Evolutionary conservation across 1,140 invertebrate species (phyloP).

Genomic region (Schlechtendalia chinensis): DNA sequence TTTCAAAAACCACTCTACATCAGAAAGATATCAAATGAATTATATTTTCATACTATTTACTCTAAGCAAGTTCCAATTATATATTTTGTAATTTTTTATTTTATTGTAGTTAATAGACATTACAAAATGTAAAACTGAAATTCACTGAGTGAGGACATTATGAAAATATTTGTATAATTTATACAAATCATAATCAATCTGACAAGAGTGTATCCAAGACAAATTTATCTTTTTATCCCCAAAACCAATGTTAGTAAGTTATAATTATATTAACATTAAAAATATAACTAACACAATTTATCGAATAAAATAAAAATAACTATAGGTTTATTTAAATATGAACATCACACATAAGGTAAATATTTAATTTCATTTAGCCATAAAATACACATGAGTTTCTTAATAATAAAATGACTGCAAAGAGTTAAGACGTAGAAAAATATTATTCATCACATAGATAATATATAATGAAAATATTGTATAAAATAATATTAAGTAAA

Average conservation of each 20-base stretch:
- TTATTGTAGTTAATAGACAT: no score
- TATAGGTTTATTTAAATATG: neutral
- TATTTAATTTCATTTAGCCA: constrained; percentile 20
- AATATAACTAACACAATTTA: neutral
- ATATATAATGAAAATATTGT: constrained; percentile 31
- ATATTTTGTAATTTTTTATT: no score
- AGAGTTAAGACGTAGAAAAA: constrained; percentile 26
- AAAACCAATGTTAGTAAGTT: constrained; percentile 13
- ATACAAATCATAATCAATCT: neutral
- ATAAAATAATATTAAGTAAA: constrained; percentile 30
- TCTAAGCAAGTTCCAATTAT: no score
- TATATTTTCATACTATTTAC: no score
- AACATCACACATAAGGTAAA: neutral
- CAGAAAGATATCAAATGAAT: no score
- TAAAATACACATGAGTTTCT: neutral
- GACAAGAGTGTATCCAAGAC: constrained; percentile 13
- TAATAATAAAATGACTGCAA: constrained; percentile 29
- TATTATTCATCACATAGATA: constrained; percentile 27
- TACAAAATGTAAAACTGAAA: no score
- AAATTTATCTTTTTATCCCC: constrained; percentile 5
- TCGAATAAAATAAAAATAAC: neutral
- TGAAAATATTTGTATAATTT: no score
- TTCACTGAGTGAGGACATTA: no score
- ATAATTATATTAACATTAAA: constrained; percentile 37
- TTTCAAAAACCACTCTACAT: no score